These are phyloP conservation scores for Lithobates pipiens DNA, from an alignment of 2,797 vertebrate species.

Conservation along the genomic window DNA sequence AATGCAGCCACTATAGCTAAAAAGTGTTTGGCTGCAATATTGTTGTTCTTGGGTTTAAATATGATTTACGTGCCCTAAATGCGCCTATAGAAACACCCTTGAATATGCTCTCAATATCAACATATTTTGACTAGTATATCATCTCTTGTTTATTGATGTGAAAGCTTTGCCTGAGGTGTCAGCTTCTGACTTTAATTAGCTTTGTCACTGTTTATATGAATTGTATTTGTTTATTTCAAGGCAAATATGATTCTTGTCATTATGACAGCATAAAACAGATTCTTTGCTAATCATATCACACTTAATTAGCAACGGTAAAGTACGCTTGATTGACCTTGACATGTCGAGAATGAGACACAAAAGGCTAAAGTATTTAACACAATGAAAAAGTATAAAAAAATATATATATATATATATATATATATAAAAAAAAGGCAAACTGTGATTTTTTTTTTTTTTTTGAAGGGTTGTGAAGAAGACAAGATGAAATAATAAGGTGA, in stretches of 20 bases:
- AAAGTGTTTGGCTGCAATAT: no score
- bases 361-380: background rate
- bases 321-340: constrained; percentile 6
- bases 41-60: no score
- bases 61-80: no score
- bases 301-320: background rate
- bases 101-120: background rate
- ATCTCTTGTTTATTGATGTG: background rate
- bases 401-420: no score
- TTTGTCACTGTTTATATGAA: constrained; percentile 5
- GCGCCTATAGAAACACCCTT: background rate
- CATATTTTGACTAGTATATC: background rate
- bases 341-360: background rate
- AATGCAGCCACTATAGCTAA: no score
- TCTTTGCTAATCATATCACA: background rate
- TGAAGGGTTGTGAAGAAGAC: background rate
- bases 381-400: background rate
- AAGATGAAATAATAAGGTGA: background rate
- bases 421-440: background rate
- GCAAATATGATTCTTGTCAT: background rate
- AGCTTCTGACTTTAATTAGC: constrained; percentile 1
- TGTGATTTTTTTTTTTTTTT: background rate
- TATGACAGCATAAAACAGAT: background rate
- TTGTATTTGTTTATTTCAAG: background rate
- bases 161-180: constrained; percentile 9